Evolutionary conservation across 37 sponge, comb jelly and placozoan genomes (phyloP).

Genomic region (Lycopodina hypogea): DNA sequence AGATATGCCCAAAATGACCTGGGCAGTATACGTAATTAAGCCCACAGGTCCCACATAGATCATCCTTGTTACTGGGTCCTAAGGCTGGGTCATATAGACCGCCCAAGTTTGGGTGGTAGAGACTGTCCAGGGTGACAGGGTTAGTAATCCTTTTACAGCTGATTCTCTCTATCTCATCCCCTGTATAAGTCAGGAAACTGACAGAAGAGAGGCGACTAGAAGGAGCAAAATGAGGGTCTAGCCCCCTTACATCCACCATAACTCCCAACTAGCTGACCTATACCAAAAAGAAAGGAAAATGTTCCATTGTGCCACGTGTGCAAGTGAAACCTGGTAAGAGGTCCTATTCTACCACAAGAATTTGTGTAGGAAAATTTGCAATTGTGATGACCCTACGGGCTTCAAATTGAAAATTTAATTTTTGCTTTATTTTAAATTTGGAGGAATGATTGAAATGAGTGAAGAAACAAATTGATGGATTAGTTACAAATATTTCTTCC

Average conservation of each 20-base stretch:
- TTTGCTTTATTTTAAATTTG: too few species aligned
- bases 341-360: too few species aligned
- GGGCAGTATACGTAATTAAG: conserved; percentile 85
- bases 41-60: conserved; percentile 84
- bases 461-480: too few species aligned
- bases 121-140: conserved; percentile 75
- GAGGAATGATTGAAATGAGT: too few species aligned
- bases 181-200: conserved; percentile 60
- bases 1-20: conserved; percentile 96
- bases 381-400: too few species aligned
- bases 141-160: conserved; percentile 84
- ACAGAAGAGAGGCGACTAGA: conserved; percentile 54
- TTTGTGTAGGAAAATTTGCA: too few species aligned
- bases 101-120: conserved; percentile 76
- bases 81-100: conserved; percentile 93
- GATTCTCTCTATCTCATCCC: conserved; percentile 58
- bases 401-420: too few species aligned
- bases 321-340: too few species aligned
- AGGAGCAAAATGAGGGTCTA: conserved; percentile 47
- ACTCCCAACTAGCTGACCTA: background rate
- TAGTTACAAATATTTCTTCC: too few species aligned
- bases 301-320: too few species aligned
- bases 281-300: too few species aligned
- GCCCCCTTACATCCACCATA: conserved; percentile 7
- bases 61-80: conserved; percentile 76